Evolutionary conservation across 2,888 invertebrate genomes (phyloP).

Genomic region (Eupithecia dodoneata): DNA sequence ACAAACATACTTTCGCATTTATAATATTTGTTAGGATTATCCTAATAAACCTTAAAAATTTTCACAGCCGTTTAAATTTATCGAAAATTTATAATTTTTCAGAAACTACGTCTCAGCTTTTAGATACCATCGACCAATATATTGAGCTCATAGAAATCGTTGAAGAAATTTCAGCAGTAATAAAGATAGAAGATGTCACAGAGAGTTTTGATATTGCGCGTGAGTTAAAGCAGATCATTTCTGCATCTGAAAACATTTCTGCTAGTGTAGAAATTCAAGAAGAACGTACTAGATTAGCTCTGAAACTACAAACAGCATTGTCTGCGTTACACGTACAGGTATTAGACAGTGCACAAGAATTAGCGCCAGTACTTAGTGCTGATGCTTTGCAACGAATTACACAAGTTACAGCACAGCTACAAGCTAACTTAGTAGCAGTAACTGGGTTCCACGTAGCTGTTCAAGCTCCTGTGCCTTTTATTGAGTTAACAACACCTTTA

Average conservation of each 20-base stretch:
- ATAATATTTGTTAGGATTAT: no score
- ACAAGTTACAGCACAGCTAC: conserved; percentile 59
- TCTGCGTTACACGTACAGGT: conserved; percentile 59
- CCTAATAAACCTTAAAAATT: no score
- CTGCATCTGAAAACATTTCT: conserved; percentile 39
- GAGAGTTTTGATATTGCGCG: conserved; percentile 62
- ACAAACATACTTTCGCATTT: no score
- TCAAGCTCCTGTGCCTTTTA: conserved; percentile 45
- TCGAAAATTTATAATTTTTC: conserved; percentile 46
- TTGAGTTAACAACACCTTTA: conserved; percentile 25
- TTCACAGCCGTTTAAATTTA: neutral
- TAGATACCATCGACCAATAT: conserved; percentile 67
- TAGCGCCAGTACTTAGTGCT: conserved; percentile 50
- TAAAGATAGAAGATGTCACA: conserved; percentile 61
- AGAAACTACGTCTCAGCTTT: conserved; percentile 57
- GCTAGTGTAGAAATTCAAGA: conserved; percentile 36
- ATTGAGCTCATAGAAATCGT: conserved; percentile 68
- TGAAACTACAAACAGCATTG: conserved; percentile 61
- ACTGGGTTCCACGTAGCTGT: conserved; percentile 52
- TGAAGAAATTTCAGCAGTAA: conserved; percentile 65
- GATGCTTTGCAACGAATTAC: conserved; percentile 58
- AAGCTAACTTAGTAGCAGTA: conserved; percentile 61
- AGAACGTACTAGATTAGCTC: conserved; percentile 55
- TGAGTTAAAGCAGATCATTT: conserved; percentile 61
- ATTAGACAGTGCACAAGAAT: conserved; percentile 57